A percentile compares a stretch with the other conserved stretches of the same genome.
Evolutionary conservation across 2,888 invertebrate species (phyloP).

Genomic region (Melipona bicolor): DNA sequence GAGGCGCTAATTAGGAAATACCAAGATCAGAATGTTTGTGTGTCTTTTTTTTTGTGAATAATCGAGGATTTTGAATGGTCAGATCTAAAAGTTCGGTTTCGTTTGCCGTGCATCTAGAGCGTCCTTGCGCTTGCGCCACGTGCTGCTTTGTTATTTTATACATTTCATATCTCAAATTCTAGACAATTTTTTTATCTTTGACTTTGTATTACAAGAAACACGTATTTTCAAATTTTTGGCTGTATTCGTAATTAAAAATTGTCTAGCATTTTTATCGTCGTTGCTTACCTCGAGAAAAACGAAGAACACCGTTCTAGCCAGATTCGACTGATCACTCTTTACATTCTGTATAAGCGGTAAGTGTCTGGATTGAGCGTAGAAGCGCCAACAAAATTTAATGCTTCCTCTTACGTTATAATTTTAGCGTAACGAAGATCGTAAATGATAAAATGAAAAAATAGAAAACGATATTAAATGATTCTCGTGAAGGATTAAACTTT

Average conservation of each 20-base stretch:
- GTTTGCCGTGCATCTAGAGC: conserved; percentile 53
- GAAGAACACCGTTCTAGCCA: conserved; percentile 1
- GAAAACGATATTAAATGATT: not conserved
- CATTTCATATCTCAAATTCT: conserved; percentile 7
- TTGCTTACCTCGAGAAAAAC: conserved; percentile 33
- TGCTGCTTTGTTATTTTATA: conserved; percentile 53
- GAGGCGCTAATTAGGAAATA: conserved; percentile 86
- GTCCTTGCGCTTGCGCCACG: conserved; percentile 33
- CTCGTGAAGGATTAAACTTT: conserved; percentile 7
- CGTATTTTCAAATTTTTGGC: not conserved
- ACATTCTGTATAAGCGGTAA: conserved; percentile 17
- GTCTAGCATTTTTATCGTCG: conserved; percentile 11
- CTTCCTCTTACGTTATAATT: not conserved
- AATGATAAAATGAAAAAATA: not conserved
- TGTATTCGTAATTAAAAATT: not conserved
- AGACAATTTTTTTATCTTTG: not conserved
- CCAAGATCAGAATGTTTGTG: not conserved
- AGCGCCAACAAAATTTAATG: conserved; percentile 41
- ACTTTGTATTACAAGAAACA: not conserved
- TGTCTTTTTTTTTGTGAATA: too few relatives aligned
- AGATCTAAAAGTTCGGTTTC: not conserved
- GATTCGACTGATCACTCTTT: not conserved
- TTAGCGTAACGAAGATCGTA: not conserved
- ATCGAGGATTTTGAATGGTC: not conserved
- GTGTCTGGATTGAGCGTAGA: conserved; percentile 1